Percentiles rank a stretch among this genome's conserved stretches.
Conservation (phyloP, 2,113 vertebrate species). For the Nibea coibor region DNA sequence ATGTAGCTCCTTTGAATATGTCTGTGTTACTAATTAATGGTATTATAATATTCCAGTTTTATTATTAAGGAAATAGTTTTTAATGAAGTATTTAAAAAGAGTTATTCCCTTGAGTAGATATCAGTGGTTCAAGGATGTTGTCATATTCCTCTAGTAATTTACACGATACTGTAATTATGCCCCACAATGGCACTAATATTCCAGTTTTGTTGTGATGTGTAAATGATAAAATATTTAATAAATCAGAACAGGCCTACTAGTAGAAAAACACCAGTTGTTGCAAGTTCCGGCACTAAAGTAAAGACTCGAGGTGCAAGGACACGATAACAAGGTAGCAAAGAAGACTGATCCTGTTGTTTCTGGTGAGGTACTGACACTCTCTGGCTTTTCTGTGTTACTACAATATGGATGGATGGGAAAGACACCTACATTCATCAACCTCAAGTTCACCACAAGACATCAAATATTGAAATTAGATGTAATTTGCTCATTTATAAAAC, state of each 20-base stretch:
- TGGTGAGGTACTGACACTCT: slow-evolving; percentile 57
- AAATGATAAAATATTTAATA: background rate
- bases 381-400: slow-evolving; percentile 54
- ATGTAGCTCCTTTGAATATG: background rate
- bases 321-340: background rate
- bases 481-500: slow-evolving; percentile 35
- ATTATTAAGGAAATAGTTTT: background rate
- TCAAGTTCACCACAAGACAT: slow-evolving; percentile 21
- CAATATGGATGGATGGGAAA: background rate
- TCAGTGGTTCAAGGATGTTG: background rate
- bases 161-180: background rate
- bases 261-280: background rate
- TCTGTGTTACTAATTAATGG: background rate
- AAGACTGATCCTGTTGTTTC: background rate
- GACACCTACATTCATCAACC: background rate
- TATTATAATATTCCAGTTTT: background rate
- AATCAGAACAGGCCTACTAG: background rate
- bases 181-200: too few relatives aligned
- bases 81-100: background rate
- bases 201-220: background rate
- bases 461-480: slow-evolving; percentile 33
- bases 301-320: background rate
- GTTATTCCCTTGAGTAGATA: background rate
- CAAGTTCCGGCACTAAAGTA: background rate
- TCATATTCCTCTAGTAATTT: background rate